Conservation (phyloP, 2,888 invertebrate species). For the Epirrhoe tristata region DNA sequence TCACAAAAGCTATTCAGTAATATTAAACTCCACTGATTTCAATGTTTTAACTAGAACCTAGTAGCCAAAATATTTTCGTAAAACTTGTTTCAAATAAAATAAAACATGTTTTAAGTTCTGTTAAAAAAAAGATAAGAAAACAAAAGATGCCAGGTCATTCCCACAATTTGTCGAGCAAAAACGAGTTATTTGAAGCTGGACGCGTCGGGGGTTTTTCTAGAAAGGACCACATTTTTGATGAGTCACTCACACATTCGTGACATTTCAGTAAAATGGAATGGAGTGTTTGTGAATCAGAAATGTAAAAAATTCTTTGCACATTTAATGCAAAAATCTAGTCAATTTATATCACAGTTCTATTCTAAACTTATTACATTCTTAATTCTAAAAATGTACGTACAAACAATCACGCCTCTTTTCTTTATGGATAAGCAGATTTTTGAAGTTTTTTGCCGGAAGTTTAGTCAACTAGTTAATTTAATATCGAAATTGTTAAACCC, state of each 20-base stretch:
- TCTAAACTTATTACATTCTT: background rate
- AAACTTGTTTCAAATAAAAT: background rate
- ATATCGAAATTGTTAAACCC: no score
- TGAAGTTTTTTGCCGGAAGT: no score
- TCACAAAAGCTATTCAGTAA: background rate
- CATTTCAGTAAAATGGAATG: constrained; percentile 15
- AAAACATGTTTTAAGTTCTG: background rate
- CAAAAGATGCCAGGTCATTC: background rate
- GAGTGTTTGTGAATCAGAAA: constrained; percentile 12
- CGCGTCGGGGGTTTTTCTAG: background rate
- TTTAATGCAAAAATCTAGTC: background rate
- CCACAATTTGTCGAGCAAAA: background rate
- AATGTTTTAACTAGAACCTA: background rate
- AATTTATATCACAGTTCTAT: background rate
- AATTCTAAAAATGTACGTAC: background rate
- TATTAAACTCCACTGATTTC: background rate
- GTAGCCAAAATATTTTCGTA: background rate
- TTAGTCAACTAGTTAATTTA: no score
- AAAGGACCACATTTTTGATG: constrained; percentile 16
- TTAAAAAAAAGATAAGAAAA: no score
- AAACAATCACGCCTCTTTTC: no score
- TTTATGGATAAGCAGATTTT: no score
- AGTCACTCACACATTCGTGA: constrained; percentile 20
- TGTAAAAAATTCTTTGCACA: constrained; percentile 19
- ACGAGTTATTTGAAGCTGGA: background rate